Percentiles rank a stretch among this genome's conserved stretches.
Conservation (phyloP, 2,888 invertebrate species). For the Prosopocoilus inquinatus region DNA sequence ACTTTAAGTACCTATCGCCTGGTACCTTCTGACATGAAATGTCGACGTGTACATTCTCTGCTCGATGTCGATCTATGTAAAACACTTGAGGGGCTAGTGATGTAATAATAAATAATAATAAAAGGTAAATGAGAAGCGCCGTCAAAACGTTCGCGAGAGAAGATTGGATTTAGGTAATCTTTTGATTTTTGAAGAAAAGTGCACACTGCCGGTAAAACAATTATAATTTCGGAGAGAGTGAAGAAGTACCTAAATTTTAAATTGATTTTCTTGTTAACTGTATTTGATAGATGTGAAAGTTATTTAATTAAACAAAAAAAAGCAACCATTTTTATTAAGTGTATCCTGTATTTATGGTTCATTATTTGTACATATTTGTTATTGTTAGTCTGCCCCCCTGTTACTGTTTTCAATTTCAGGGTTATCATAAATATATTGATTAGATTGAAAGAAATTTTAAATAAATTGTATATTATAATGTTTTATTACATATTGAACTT, state of each 20-base stretch:
- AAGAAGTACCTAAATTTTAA: constrained; percentile 31
- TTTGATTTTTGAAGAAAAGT: constrained; percentile 19
- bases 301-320: constrained; percentile 20
- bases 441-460: constrained; percentile 42
- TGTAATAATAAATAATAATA: constrained; percentile 25
- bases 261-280: constrained; percentile 21
- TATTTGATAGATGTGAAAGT: constrained; percentile 22
- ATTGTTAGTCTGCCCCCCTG: constrained; percentile 44
- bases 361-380: constrained; percentile 48
- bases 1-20: constrained; percentile 11
- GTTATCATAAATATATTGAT: constrained; percentile 34
- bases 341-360: constrained; percentile 43
- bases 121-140: constrained; percentile 12
- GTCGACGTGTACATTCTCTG: constrained; percentile 1
- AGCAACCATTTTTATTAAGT: constrained; percentile 29
- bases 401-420: constrained; percentile 39
- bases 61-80: constrained; percentile 16
- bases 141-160: neutral
- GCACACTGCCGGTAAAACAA: constrained; percentile 38
- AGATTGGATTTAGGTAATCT: constrained; percentile 10
- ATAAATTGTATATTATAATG: constrained; percentile 45
- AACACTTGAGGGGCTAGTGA: constrained; percentile 33
- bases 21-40: constrained; percentile 2
- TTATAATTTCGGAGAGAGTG: constrained; percentile 17
- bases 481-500: constrained; percentile 45